These are phyloP conservation scores for Lasioglossum pauxillum DNA, from an alignment of 2,888 invertebrate genomes.

Conservation along the genomic window DNA sequence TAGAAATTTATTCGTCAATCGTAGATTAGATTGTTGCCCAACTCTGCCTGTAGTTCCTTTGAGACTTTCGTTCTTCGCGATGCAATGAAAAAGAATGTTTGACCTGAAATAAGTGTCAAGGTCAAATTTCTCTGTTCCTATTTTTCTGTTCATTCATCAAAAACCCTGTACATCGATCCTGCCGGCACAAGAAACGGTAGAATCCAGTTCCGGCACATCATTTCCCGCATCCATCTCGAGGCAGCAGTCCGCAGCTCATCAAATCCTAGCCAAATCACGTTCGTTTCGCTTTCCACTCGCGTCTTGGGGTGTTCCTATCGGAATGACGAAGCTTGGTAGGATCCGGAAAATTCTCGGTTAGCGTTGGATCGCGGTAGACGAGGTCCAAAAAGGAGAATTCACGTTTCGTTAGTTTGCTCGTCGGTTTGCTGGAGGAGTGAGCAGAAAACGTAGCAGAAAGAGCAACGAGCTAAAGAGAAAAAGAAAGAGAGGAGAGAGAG, in stretches of 20 bases:
- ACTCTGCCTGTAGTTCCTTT: too few relatives aligned
- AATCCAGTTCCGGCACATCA: too few relatives aligned
- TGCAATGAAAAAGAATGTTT: too few relatives aligned
- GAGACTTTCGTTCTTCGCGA: too few relatives aligned
- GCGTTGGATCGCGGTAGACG: not conserved
- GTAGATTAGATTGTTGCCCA: too few relatives aligned
- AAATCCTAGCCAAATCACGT: not conserved
- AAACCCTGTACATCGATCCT: too few relatives aligned
- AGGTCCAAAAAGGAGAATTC: not conserved
- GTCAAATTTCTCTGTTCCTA: too few relatives aligned
- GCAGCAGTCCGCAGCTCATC: not conserved
- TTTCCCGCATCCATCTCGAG: too few relatives aligned
- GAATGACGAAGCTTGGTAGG: not conserved
- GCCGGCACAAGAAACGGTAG: too few relatives aligned
- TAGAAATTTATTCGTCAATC: too few relatives aligned
- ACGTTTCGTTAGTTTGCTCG: conserved; percentile 52
- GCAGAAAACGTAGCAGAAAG: conserved; percentile 27
- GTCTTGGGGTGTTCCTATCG: not conserved
- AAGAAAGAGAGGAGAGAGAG: not conserved
- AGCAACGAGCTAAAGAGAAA: conserved; percentile 9
- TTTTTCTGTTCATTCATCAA: too few relatives aligned
- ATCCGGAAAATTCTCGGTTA: not conserved
- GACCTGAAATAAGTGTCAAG: too few relatives aligned
- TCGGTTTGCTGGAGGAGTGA: not conserved
- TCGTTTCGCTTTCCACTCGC: conserved; percentile 1